Evolutionary conservation across 2,113 vertebrate genomes (phyloP).

Genomic region (Felis chaus): DNA sequence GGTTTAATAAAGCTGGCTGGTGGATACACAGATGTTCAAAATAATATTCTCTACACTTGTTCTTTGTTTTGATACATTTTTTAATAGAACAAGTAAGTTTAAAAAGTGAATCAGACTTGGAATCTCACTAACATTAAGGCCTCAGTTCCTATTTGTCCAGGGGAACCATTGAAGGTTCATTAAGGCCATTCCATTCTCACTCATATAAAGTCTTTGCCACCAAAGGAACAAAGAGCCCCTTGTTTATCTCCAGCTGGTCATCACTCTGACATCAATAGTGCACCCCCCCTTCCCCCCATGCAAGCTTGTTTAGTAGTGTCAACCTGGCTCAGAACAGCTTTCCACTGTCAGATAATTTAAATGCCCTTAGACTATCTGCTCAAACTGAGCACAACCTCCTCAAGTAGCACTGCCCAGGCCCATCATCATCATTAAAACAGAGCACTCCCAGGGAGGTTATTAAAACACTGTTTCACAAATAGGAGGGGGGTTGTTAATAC

Average conservation of each 20-base stretch:
- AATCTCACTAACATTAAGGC: neutral
- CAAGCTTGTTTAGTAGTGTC: neutral
- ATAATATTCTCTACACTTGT: neutral
- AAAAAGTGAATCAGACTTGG: neutral
- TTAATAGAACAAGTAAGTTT: neutral
- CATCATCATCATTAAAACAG: neutral
- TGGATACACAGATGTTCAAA: neutral
- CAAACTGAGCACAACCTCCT: neutral
- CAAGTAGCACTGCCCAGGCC: too few relatives aligned
- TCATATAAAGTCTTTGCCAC: neutral
- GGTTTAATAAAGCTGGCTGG: neutral
- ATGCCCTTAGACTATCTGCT: neutral
- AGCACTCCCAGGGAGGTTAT: neutral
- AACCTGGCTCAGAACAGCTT: neutral
- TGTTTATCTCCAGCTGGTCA: neutral
- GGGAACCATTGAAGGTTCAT: neutral
- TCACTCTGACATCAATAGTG: neutral
- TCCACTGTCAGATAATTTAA: neutral
- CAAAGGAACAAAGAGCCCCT: neutral
- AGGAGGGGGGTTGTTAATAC: neutral
- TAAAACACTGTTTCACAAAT: neutral
- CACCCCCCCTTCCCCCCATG: neutral
- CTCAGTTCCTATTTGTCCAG: neutral
- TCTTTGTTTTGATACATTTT: neutral
- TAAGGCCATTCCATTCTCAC: neutral